phyloP scores from a whole-genome alignment of 2,888 invertebrate species.

The Crossocerus cetratus region DNA sequence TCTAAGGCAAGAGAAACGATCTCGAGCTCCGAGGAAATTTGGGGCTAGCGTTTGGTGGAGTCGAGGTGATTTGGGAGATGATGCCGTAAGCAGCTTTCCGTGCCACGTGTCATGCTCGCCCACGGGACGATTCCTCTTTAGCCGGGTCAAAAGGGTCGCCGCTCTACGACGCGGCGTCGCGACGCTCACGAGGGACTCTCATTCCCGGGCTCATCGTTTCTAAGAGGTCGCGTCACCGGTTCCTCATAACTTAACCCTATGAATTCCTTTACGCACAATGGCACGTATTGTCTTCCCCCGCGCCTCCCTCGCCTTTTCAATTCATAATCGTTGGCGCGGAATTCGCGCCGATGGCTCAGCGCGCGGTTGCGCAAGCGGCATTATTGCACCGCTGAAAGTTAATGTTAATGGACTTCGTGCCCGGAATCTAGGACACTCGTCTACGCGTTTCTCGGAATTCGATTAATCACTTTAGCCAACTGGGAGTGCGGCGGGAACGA shows the following conservation, averaged over 20 bases:
- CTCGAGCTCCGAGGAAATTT: too few species aligned
- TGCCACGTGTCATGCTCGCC: conserved; percentile 1
- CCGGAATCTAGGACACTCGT: too few species aligned
- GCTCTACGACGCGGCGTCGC: conserved; percentile 1
- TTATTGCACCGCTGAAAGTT: not conserved
- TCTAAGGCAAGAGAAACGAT: too few species aligned
- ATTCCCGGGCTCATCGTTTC: conserved; percentile 25
- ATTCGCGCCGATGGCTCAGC: too few species aligned
- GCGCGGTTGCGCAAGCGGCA: too few species aligned
- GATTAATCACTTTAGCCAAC: too few species aligned
- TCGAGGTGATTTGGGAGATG: too few species aligned
- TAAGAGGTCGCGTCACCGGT: conserved; percentile 9
- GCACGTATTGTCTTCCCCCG: conserved; percentile 7
- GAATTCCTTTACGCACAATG: conserved; percentile 11
- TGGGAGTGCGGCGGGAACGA: too few species aligned
- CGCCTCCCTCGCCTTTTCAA: not conserved
- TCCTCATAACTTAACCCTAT: conserved; percentile 12
- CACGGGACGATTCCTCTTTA: not conserved
- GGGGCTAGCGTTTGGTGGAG: too few species aligned
- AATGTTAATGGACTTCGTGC: not conserved
- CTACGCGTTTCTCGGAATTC: too few species aligned
- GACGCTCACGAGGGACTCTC: conserved; percentile 22
- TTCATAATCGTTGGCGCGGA: too few species aligned
- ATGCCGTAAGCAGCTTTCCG: not conserved
- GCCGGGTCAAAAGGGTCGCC: conserved; percentile 14